phyloP scores from a whole-genome alignment of 2,113 vertebrate genomes.

The Perca fluviatilis region DNA sequence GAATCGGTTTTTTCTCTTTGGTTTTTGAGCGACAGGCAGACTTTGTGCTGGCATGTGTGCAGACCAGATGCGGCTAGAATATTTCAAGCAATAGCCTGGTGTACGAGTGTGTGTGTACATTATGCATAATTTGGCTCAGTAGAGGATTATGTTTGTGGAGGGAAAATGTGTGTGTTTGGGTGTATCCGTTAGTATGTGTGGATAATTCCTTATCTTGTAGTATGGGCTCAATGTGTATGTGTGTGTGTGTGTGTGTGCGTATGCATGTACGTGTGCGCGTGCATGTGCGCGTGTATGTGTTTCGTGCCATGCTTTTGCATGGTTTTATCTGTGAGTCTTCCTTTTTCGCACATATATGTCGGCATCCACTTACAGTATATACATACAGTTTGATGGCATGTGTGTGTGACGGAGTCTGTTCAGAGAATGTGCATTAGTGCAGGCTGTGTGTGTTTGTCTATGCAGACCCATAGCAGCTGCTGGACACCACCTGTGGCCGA shows the following conservation, averaged over 20 bases:
- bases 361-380: constrained; percentile 37
- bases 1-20: constrained; percentile 29
- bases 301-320: constrained; percentile 42
- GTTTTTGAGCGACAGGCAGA: constrained; percentile 45
- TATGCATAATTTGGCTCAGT: constrained; percentile 39
- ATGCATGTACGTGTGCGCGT: background rate
- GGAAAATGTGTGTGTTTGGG: constrained; percentile 22
- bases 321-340: constrained; percentile 13
- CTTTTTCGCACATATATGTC: constrained; percentile 52
- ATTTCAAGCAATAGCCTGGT: constrained; percentile 50
- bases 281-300: background rate
- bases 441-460: constrained; percentile 64
- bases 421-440: constrained; percentile 59
- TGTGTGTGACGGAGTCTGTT: constrained; percentile 30
- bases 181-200: constrained; percentile 28
- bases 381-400: constrained; percentile 32
- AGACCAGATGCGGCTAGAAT: constrained; percentile 58
- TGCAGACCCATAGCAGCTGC: constrained; percentile 76
- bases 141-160: constrained; percentile 34
- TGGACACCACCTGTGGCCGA: constrained; percentile 78
- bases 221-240: background rate
- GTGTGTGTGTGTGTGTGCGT: background rate
- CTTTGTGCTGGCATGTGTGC: constrained; percentile 58
- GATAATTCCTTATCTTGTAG: constrained; percentile 14
- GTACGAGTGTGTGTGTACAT: constrained; percentile 36